Percentiles rank a stretch among this genome's conserved stretches.
These are phyloP conservation scores for Micropoecilia bifurca DNA, from an alignment of 2,797 vertebrate species.

Conservation along the genomic window DNA sequence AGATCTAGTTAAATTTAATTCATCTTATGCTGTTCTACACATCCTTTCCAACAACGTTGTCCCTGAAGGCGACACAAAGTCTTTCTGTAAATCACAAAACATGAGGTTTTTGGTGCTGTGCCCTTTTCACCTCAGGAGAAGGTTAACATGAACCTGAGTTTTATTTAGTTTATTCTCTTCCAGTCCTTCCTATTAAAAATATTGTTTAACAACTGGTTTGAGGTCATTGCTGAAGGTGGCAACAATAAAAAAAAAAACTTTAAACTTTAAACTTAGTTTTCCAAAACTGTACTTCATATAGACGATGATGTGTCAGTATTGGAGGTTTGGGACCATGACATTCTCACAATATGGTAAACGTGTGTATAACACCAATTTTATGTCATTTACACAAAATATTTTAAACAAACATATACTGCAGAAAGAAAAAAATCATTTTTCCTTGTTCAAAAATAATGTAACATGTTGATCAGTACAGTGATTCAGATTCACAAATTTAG, in stretches of 20 bases:
- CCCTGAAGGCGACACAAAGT: background rate
- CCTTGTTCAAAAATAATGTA: background rate
- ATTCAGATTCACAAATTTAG: background rate
- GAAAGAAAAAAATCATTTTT: background rate
- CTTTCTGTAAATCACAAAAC: background rate
- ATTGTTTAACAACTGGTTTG: conserved; percentile 13
- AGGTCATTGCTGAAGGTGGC: conserved; percentile 9
- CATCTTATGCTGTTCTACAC: background rate
- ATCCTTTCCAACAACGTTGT: background rate
- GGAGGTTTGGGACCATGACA: too few relatives aligned
- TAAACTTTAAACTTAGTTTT: background rate
- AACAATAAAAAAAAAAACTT: conserved; percentile 9
- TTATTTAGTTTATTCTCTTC: conserved; percentile 27
- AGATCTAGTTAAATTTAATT: background rate
- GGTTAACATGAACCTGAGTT: conserved; percentile 26
- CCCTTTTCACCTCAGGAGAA: conserved; percentile 27
- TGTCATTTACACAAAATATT: background rate
- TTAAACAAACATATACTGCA: background rate
- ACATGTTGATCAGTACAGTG: background rate
- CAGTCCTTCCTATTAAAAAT: conserved; percentile 20
- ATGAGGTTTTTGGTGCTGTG: conserved; percentile 4
- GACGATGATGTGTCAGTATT: background rate
- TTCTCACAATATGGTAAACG: background rate
- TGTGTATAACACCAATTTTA: background rate
- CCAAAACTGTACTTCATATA: background rate